phyloP scores from a whole-genome alignment of 1,140 invertebrate species.

The Drosophila saltans region DNA sequence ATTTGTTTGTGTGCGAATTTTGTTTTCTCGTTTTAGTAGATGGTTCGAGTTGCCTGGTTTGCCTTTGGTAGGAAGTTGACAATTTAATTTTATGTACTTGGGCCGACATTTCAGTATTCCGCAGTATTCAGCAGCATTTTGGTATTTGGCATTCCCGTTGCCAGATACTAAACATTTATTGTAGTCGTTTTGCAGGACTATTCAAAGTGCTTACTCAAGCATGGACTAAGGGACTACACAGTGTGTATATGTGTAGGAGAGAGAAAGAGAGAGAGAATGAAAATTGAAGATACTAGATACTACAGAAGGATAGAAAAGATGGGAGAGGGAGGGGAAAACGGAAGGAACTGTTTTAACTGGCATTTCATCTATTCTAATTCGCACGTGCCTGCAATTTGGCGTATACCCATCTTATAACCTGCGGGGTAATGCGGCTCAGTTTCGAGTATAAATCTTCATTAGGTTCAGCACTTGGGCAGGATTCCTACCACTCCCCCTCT shows the following conservation, averaged over 20 bases:
- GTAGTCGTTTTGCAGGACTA: slow-evolving; percentile 56
- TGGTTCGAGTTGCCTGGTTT: slow-evolving; percentile 25
- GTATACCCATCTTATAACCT: slow-evolving; percentile 41
- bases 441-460: slow-evolving; percentile 74
- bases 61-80: slow-evolving; percentile 72
- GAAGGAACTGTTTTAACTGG: slow-evolving; percentile 5
- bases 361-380: slow-evolving; percentile 66
- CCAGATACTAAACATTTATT: slow-evolving; percentile 78
- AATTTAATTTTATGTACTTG: slow-evolving; percentile 79
- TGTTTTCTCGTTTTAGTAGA: background rate
- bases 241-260: background rate
- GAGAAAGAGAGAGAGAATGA: background rate
- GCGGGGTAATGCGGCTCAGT: slow-evolving; percentile 18
- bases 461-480: slow-evolving; percentile 40
- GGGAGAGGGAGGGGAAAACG: background rate
- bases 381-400: slow-evolving; percentile 78
- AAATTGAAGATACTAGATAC: background rate
- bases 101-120: slow-evolving; percentile 31
- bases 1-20: slow-evolving; percentile 5
- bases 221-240: slow-evolving; percentile 28
- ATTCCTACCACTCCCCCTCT: background rate
- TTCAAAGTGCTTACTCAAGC: slow-evolving; percentile 70
- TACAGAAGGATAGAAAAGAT: background rate
- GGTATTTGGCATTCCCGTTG: slow-evolving; percentile 12
- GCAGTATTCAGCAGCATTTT: slow-evolving; percentile 6